Conservation (phyloP, 2,888 invertebrate genomes). For the Lithophane leautieri region DNA sequence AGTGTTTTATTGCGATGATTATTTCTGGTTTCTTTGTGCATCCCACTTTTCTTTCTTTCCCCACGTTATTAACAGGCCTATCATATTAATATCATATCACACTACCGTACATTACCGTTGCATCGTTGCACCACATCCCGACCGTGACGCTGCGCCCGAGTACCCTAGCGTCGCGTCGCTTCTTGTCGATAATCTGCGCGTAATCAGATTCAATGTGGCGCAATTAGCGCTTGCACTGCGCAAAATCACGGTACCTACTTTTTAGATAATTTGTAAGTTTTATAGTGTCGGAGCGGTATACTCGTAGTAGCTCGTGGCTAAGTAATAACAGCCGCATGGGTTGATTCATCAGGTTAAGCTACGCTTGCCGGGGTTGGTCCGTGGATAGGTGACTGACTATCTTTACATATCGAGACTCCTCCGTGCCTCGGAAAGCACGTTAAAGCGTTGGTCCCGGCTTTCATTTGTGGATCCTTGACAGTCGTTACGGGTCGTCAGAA, state of each 20-base stretch:
- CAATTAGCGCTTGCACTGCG: slow-evolving; percentile 51
- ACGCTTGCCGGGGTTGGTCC: no score
- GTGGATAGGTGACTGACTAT: no score
- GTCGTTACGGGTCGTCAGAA: no score
- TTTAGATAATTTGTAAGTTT: not conserved
- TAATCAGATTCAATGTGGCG: slow-evolving; percentile 53
- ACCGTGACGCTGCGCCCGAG: slow-evolving; percentile 58
- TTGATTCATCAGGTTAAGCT: no score
- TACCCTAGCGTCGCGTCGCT: not conserved
- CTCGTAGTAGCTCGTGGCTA: no score
- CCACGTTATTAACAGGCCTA: slow-evolving; percentile 2
- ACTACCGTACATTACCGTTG: slow-evolving; percentile 39
- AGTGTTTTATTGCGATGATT: not conserved
- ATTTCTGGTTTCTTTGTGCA: not conserved
- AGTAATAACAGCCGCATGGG: no score
- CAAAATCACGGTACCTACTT: not conserved
- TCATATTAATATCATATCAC: slow-evolving; percentile 17
- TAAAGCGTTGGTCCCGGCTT: no score
- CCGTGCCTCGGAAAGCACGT: no score
- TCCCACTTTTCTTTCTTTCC: not conserved
- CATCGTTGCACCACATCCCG: slow-evolving; percentile 48
- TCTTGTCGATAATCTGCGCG: slow-evolving; percentile 50
- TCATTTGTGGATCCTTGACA: no score
- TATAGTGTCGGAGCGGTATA: no score
- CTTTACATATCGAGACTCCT: no score